A percentile compares a stretch with the other conserved stretches of the same genome.
phyloP scores from a whole-genome alignment of 2,797 vertebrate genomes.

The Sternarchorhynchus goeldii region DNA sequence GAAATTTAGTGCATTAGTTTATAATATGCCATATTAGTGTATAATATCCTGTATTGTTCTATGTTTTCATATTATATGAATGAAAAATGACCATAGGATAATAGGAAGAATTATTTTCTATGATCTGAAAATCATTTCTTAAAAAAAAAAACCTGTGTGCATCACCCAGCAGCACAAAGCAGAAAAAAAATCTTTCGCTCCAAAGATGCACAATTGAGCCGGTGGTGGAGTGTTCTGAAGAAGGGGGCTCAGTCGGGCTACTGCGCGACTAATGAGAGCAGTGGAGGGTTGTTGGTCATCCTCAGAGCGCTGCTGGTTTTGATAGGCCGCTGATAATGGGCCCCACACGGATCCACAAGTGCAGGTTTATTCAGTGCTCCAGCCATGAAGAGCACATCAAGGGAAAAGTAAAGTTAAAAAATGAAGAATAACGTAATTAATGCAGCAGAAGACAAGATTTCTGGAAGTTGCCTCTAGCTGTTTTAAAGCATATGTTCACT shows the following conservation, averaged over 20 bases:
- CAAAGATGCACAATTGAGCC: not conserved
- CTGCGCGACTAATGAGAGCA: constrained; percentile 3
- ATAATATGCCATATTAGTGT: not conserved
- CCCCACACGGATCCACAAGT: not conserved
- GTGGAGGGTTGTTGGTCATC: constrained; percentile 15
- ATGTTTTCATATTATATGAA: not conserved
- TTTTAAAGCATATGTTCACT: constrained; percentile 23
- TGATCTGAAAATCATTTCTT: not conserved
- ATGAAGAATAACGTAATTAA: not conserved
- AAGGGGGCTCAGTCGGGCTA: not conserved
- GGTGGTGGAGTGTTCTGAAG: not conserved
- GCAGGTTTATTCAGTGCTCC: constrained; percentile 22
- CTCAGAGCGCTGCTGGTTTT: not conserved
- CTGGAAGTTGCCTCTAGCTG: not conserved
- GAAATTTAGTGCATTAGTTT: too few relatives aligned
- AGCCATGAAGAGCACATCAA: constrained; percentile 2
- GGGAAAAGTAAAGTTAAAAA: not conserved
- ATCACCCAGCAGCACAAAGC: not conserved
- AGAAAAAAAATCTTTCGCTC: not conserved
- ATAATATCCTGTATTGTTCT: constrained; percentile 6
- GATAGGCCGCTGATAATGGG: constrained; percentile 18
- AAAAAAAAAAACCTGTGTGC: not conserved
- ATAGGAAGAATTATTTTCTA: not conserved
- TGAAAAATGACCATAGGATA: not conserved
- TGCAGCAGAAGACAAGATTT: not conserved